These are phyloP conservation scores for Tipula lateralis DNA, from an alignment of 2,888 invertebrate genomes.

Conservation along the genomic window DNA sequence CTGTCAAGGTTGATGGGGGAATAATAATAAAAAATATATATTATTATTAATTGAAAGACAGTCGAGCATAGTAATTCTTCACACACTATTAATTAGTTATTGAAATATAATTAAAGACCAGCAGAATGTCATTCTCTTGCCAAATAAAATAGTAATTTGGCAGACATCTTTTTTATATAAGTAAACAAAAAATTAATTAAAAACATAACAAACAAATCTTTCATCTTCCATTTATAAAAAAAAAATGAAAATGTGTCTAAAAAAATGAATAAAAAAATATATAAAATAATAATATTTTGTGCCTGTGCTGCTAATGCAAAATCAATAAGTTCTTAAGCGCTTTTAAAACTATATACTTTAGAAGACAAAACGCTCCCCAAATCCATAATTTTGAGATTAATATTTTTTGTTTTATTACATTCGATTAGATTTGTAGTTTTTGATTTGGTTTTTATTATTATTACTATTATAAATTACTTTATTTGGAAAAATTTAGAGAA, in stretches of 20 bases:
- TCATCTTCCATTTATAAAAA: slow-evolving; percentile 19
- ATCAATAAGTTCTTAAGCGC: slow-evolving; percentile 24
- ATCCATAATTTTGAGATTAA: not conserved
- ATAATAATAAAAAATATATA: not conserved
- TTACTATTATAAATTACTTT: not conserved
- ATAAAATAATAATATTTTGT: slow-evolving; percentile 27
- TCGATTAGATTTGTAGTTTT: not conserved
- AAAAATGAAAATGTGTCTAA: slow-evolving; percentile 26
- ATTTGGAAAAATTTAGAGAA: not conserved
- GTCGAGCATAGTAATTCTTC: not conserved
- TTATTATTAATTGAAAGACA: not conserved
- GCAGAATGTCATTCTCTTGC: slow-evolving; percentile 24
- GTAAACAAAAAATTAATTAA: not conserved
- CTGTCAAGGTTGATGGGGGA: slow-evolving; percentile 13
- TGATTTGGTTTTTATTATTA: not conserved
- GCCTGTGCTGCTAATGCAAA: slow-evolving; percentile 27
- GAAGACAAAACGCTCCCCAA: not conserved
- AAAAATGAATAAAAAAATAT: slow-evolving; percentile 19
- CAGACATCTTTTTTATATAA: slow-evolving; percentile 1
- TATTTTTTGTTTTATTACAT: not conserved
- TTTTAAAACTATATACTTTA: not conserved
- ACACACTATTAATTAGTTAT: not conserved
- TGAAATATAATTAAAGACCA: not conserved
- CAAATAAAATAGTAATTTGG: not conserved
- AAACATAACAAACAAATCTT: not conserved